Evolutionary conservation across 30 jellyfish, hydroid and myxozoan genomes (phyloP).

Genomic region (Hydractinia symbiolongicarpus): DNA sequence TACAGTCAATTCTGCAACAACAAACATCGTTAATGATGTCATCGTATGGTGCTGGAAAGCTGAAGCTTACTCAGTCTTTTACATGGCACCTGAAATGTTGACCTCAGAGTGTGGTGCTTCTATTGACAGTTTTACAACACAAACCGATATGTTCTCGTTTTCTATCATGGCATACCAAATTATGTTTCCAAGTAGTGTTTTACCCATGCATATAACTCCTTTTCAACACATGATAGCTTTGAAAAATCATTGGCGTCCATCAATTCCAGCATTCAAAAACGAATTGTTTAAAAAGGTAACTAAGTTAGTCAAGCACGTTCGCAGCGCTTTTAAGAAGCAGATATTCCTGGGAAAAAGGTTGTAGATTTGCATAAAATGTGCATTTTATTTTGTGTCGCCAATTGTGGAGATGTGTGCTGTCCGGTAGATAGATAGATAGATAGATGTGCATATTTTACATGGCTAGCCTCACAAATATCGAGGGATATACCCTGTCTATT

Average conservation of each 20-base stretch:
- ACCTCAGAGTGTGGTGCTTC: background rate
- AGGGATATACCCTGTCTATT: no score
- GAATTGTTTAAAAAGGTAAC: no score
- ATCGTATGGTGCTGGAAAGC: background rate
- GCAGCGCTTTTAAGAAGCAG: no score
- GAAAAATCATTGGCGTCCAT: slow-evolving; percentile 4
- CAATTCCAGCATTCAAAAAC: background rate
- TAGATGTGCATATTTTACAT: no score
- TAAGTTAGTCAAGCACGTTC: no score
- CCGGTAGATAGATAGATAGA: no score
- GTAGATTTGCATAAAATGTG: no score
- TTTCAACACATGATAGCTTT: slow-evolving; percentile 1
- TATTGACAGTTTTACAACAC: background rate
- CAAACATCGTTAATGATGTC: background rate
- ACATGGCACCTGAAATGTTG: slow-evolving; percentile 4
- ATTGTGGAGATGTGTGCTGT: no score
- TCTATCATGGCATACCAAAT: background rate
- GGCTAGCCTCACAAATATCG: no score
- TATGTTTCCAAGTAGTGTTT: slow-evolving; percentile 7
- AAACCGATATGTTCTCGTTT: background rate
- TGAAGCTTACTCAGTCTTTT: background rate
- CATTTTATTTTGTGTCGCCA: no score
- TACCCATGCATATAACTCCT: background rate
- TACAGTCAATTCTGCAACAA: background rate
- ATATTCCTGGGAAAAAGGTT: no score